phyloP scores from a whole-genome alignment of 2,797 vertebrate species.

The Silurus lanzhouensis region DNA sequence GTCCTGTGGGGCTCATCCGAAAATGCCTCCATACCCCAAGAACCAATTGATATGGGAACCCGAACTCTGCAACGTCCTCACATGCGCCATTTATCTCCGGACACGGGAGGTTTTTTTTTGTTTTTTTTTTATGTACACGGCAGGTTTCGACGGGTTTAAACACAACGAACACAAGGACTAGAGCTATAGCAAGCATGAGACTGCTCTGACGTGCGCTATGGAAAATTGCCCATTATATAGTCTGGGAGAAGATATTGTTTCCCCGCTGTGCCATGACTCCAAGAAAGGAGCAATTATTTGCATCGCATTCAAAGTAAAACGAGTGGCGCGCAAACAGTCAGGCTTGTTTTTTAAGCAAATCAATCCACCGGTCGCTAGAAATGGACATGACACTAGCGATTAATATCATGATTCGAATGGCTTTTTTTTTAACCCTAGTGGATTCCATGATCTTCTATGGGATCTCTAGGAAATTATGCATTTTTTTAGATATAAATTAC shows the following conservation, averaged over 20 bases:
- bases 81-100: slow-evolving; percentile 71
- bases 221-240: slow-evolving; percentile 60
- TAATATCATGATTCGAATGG: background rate
- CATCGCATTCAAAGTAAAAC: slow-evolving; percentile 58
- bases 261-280: slow-evolving; percentile 47
- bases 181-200: slow-evolving; percentile 57
- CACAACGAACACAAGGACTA: slow-evolving; percentile 58
- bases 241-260: slow-evolving; percentile 54
- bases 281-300: slow-evolving; percentile 64
- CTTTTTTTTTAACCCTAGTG: background rate
- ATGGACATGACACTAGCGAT: background rate
- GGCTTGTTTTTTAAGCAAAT: background rate
- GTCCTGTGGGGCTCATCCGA: slow-evolving; percentile 65
- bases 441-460: background rate
- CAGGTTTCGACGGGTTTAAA: slow-evolving; percentile 70
- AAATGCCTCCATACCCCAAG: slow-evolving; percentile 80
- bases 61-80: slow-evolving; percentile 71
- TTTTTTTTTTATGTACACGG: slow-evolving; percentile 70
- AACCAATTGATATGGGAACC: slow-evolving; percentile 98
- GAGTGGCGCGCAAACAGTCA: background rate
- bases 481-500: no score
- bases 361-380: background rate
- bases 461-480: background rate
- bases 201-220: slow-evolving; percentile 54
- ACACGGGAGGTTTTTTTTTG: slow-evolving; percentile 51